Evolutionary conservation across 2,113 vertebrate genomes (phyloP), one percentile per base, ranked within the genome.

Genomic region (Cyprinodon variegatus): DNA sequence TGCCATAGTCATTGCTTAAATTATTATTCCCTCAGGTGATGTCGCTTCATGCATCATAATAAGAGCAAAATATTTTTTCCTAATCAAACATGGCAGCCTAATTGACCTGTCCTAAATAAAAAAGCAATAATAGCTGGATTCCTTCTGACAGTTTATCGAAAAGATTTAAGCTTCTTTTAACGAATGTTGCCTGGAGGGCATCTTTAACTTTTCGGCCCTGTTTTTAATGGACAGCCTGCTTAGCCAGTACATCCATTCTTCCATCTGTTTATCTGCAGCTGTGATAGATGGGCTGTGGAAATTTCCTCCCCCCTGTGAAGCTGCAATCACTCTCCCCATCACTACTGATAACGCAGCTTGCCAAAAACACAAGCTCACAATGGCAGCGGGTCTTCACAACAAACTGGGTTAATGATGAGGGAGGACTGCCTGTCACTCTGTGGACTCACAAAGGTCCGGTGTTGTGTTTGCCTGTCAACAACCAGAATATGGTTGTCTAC

Each of bases 231-330:
- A 70, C 78, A 45, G 68, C 22, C 41, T 48, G 72, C 67, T 75
- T 74, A 45, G 77, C 68, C 70, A 48, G 36, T 48, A 71, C 74
- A 74, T 76, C 80, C 70, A 77, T 78, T 83, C 86, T 46, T 83
- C 85, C 80, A 83, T 89, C 86, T 89, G 87, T 88, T 89, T 89
- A 83, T 89, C 88, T 86, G 77, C 83, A 50, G 80, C 78, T 53
- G 85, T 89, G 90, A 91, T 89, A 85, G 90, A 91, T 91, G 83
- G 83, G 87, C 86, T 90, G 88, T 86, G 83, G 82, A 90, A 83
- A 84, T 88, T 61, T 70, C 82, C 86, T 68, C 76, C 84, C 82
- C 78, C 82, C 83, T 74, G 83, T 83, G 79, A 65, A 53, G 83
- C 76, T 68, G 72, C 88, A 89, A 91, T 91, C 90, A 89, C 78